Evolutionary conservation across 2,113 vertebrate species (phyloP), one percentile per base, ranked within the genome.

Genomic region (Cochlearius cochlearius): DNA sequence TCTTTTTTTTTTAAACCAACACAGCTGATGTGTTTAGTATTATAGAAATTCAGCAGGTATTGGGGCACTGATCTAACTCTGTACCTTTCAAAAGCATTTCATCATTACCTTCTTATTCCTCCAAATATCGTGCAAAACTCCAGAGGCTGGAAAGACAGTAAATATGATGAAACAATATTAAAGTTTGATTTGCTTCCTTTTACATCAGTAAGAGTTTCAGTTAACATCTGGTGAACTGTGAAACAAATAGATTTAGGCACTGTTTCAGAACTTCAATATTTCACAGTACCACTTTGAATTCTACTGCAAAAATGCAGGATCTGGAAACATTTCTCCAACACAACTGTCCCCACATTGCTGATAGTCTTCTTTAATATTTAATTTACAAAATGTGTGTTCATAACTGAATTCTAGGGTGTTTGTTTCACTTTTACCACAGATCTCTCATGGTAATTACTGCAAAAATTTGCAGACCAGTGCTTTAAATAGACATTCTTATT

Each of bases 221-320:
- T 66, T 87, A 89, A 36, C 26, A 58, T 53, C 11, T 66, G 16
- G 20, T n/a, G 32, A 92, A 34, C 20, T 71, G 2, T 19, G 15
- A 71, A 92, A 84, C 17, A 85, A 82, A 75, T 11, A 25, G n/a
- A 32, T n/a, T 73, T 73, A 41, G 41, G 3, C 30, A 23, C 10
- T 50, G 3, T 76, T 64, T 63, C 26, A 63, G 30, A 47, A 59
- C 4, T 20, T 25, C 2, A 34, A 1, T 25, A 59, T 38, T 79
- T 85, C 12, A 63, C 16, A 55, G 12, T 15, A 30, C 2, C 5
- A 22, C 15, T 72, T 45, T 27, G 34, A 91, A 66, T 74, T 64
- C 26, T 56, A 32, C 17, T 16, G 30, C 12, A 4, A 84, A 64
- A 43, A 67, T 0, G 0, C 2, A 25, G 27, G 62, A 34, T 67